phyloP scores from a whole-genome alignment of 2,888 invertebrate genomes.

The Asteroscopus sphinx region DNA sequence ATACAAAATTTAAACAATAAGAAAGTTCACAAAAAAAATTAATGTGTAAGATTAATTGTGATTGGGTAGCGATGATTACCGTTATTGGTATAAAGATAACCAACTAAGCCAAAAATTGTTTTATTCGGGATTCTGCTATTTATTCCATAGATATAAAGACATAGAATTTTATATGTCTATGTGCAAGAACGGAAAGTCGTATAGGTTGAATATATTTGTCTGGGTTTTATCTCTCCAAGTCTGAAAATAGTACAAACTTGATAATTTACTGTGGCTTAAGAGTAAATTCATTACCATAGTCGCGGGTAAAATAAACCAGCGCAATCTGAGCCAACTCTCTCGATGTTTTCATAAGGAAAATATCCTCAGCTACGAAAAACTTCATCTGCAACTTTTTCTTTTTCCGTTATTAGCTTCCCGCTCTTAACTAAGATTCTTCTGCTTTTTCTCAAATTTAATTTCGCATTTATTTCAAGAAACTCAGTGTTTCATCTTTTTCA shows the following conservation, averaged over 20 bases:
- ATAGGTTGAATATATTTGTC: neutral
- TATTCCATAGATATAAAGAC: too few relatives aligned
- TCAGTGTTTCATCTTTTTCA: slow-evolving; percentile 60
- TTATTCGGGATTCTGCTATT: too few relatives aligned
- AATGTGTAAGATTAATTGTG: too few relatives aligned
- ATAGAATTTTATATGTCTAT: too few relatives aligned
- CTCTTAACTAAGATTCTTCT: slow-evolving; percentile 78
- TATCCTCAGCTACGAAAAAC: slow-evolving; percentile 78
- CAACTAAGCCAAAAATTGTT: too few relatives aligned
- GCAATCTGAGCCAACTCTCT: slow-evolving; percentile 72
- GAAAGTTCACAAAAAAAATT: too few relatives aligned
- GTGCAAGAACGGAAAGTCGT: too few relatives aligned
- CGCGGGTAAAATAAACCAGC: slow-evolving; percentile 68
- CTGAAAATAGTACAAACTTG: slow-evolving; percentile 29
- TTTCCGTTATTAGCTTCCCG: slow-evolving; percentile 78
- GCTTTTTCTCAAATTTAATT: slow-evolving; percentile 76
- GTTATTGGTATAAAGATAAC: too few relatives aligned
- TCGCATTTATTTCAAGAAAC: slow-evolving; percentile 66
- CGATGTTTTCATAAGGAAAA: slow-evolving; percentile 80
- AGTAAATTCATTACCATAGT: slow-evolving; percentile 71
- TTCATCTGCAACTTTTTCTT: slow-evolving; percentile 79
- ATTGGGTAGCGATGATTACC: too few relatives aligned
- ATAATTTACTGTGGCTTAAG: slow-evolving; percentile 67
- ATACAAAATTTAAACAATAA: too few relatives aligned
- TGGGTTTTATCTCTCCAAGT: slow-evolving; percentile 2